These are phyloP conservation scores for Tyria jacobaeae DNA, from an alignment of 2,888 invertebrate species.

Conservation along the genomic window DNA sequence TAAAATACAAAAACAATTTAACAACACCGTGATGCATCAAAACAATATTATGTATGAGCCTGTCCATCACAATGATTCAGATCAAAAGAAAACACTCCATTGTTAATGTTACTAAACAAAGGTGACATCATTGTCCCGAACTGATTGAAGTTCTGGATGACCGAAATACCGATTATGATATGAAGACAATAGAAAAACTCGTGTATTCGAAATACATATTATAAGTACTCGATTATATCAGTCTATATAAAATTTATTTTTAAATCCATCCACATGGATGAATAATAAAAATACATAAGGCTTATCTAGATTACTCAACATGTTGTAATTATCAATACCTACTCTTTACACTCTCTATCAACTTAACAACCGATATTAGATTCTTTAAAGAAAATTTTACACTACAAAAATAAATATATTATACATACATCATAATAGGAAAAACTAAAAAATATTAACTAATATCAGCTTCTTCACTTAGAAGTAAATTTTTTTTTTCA, in stretches of 20 bases:
- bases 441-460: too few relatives aligned
- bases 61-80: constrained; percentile 48
- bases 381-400: too few relatives aligned
- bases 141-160: constrained; percentile 58
- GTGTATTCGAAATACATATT: constrained; percentile 23
- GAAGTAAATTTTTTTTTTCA: too few relatives aligned
- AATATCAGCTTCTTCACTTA: too few relatives aligned
- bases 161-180: constrained; percentile 61
- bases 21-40: constrained; percentile 33
- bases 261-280: neutral
- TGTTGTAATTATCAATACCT: neutral
- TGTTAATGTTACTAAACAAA: constrained; percentile 62
- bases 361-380: too few relatives aligned
- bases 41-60: constrained; percentile 41
- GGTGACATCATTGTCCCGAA: constrained; percentile 70
- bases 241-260: neutral
- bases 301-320: neutral
- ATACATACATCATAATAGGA: constrained; percentile 7
- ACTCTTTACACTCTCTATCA: too few relatives aligned
- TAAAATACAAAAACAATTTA: constrained; percentile 27
- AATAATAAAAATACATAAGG: neutral
- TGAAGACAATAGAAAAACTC: constrained; percentile 48
- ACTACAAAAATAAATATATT: neutral
- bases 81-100: constrained; percentile 62
- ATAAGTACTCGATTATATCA: neutral